Evolutionary conservation across 1,140 invertebrate species (phyloP), one percentile per base, ranked within the genome.

Genomic region (Cyclina sinensis): DNA sequence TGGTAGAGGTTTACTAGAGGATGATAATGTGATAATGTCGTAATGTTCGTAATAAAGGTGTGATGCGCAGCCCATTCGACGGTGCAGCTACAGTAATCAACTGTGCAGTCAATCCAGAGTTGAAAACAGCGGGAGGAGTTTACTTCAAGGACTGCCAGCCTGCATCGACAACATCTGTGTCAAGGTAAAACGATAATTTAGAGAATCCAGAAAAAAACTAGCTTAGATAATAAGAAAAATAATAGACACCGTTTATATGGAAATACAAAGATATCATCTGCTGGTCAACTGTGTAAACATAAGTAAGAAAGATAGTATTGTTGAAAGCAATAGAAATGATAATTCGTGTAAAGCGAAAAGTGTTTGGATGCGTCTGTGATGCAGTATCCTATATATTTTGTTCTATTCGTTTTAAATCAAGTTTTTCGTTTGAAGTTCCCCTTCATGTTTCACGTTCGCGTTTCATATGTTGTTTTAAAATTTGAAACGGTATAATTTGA

Each of bases 51-150:
- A n/a, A 54, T 70, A 0, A 51, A 92, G 92, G 91, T 35, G n/a
- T 70, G 18, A 76, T 89, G 39, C 88, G 87, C 43, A 89, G 65
- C 14, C 92, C 92, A 21, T 57, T 90, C 39, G 80, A 91, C 30
- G 92, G 92, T 12, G 92, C 92, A 3, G 76, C 78, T 27, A 86
- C 92, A 9, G 46, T 86, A 3, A 87, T 92, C 0, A 90, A 90
- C 37, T 81, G 83, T 35, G 92, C 90, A 27, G 81, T 92, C 9
- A 92, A 91, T 48, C 91, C 92, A 18, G 65, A 74, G 0, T 79
- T 89, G 9, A 89, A 90, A 89, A 90, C 84, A 18, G 54, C 83
- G 1, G 68, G 86, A n/a, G 90, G 90, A 62, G 59, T 79, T 3
- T 91, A 92, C 39, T 91, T 78, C 39, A 70, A 73, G 5, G 62